Conservation (phyloP, 2,888 invertebrate species). For the Pandemis cinnamomeana region DNA sequence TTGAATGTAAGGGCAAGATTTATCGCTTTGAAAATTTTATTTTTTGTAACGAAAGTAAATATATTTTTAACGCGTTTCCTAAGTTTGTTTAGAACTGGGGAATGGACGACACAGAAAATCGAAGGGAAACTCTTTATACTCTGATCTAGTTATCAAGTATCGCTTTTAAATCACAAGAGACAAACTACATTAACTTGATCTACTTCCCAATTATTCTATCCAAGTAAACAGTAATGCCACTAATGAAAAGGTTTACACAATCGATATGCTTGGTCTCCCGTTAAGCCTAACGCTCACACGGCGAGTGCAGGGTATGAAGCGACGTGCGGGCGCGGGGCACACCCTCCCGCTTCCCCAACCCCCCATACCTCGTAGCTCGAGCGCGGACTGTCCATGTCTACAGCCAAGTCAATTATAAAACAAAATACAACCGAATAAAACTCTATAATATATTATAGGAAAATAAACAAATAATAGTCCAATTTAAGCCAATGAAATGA, state of each 20-base stretch:
- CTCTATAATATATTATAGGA: neutral
- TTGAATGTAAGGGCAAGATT: slow-evolving; percentile 29
- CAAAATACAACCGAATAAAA: neutral
- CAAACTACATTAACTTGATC: too few species aligned
- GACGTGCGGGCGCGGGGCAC: too few species aligned
- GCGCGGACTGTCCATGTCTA: neutral
- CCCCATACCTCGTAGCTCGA: too few species aligned
- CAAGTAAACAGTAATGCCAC: too few species aligned
- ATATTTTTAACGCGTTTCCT: neutral
- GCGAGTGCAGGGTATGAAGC: too few species aligned
- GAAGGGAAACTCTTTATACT: neutral
- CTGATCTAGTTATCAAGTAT: neutral
- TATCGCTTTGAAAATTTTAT: slow-evolving; percentile 20
- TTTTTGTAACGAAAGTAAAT: neutral
- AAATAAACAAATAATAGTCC: neutral
- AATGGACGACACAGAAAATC: neutral
- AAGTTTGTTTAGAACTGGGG: neutral
- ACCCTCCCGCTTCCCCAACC: too few species aligned
- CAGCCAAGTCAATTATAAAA: neutral
- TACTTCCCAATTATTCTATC: too few species aligned
- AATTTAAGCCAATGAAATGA: slow-evolving; percentile 1
- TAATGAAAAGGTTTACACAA: too few species aligned
- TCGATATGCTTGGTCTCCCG: too few species aligned
- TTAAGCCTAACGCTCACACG: too few species aligned
- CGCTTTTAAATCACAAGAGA: neutral